Conservation (phyloP, 2,113 vertebrate species). For the Rafetus swinhoei region DNA sequence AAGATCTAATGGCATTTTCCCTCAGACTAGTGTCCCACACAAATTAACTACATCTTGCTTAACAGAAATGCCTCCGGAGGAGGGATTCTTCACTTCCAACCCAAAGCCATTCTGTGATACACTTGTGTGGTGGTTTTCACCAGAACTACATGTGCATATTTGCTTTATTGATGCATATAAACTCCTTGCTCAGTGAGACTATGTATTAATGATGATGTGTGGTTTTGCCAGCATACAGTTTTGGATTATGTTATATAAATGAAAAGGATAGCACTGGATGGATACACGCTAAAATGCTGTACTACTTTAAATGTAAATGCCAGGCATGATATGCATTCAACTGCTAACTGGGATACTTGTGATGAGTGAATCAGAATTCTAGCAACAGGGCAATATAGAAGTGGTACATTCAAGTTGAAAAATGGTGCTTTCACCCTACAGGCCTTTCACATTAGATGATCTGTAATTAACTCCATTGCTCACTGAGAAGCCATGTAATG, state of each 20-base stretch:
- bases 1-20: background rate
- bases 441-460: background rate
- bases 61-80: background rate
- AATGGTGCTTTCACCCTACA: background rate
- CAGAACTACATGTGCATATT: no score
- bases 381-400: background rate
- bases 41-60: background rate
- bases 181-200: background rate
- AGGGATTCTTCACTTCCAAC: no score
- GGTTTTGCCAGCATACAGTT: background rate
- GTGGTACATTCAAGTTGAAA: background rate
- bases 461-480: accelerated
- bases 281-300: accelerated
- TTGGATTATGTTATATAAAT: background rate
- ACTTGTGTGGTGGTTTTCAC: no score
- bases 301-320: background rate
- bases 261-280: accelerated
- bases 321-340: background rate
- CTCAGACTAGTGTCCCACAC: background rate
- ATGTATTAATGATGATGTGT: background rate
- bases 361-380: background rate
- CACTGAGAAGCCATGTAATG: background rate
- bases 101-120: no score
- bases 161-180: no score
- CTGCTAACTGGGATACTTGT: background rate